Percentiles rank a stretch among this genome's conserved stretches.
phyloP scores from a whole-genome alignment of 2,797 vertebrate species.

The Anguilla marmorata region DNA sequence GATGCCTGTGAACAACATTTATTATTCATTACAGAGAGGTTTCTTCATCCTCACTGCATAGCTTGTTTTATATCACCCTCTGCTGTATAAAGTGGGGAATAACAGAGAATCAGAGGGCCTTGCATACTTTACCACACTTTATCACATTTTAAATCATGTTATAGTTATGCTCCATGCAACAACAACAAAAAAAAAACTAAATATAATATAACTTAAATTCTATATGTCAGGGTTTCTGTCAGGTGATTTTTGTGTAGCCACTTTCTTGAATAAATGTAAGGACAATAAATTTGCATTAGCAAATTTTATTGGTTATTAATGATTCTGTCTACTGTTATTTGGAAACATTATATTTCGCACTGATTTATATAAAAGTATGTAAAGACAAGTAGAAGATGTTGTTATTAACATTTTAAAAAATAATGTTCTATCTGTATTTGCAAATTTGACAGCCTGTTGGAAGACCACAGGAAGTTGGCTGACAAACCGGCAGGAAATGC shows the following conservation, averaged over 20 bases:
- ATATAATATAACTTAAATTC: not conserved
- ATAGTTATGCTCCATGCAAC: not conserved
- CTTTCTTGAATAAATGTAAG: conserved; percentile 21
- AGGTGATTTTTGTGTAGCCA: not conserved
- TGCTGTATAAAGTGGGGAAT: not conserved
- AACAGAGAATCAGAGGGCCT: not conserved
- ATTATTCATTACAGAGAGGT: not conserved
- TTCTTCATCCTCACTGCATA: not conserved
- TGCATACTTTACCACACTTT: not conserved
- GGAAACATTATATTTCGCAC: too few relatives aligned
- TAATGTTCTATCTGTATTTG: too few relatives aligned
- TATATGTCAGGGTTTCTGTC: not conserved
- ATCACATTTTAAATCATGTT: not conserved
- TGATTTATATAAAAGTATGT: too few relatives aligned
- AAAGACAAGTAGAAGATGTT: too few relatives aligned
- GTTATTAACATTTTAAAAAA: too few relatives aligned
- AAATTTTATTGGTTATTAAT: too few relatives aligned
- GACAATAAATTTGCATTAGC: not conserved
- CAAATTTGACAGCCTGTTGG: not conserved
- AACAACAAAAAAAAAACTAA: not conserved
- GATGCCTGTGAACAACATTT: not conserved
- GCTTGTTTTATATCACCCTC: conserved; percentile 19
- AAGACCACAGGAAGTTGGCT: conserved; percentile 30
- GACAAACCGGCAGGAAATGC: conserved; percentile 31
- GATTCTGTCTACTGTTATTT: too few relatives aligned